phyloP scores from a whole-genome alignment of 2,113 vertebrate genomes.

The Zosterops hypoxanthus region DNA sequence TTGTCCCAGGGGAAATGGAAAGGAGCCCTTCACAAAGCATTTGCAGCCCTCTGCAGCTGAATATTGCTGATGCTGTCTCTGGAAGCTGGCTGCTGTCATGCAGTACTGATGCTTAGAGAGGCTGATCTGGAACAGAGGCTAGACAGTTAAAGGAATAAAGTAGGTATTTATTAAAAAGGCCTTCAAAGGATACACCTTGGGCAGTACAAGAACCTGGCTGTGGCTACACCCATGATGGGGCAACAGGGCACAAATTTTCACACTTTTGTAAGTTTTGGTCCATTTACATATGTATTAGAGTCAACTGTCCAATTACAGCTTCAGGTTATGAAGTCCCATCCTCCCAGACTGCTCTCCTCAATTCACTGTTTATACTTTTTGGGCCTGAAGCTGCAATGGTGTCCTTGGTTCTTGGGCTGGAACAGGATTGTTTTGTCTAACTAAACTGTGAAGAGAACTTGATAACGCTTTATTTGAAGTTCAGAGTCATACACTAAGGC shows the following conservation, averaged over 20 bases:
- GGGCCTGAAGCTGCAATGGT: neutral
- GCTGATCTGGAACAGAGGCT: neutral
- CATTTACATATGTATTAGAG: neutral
- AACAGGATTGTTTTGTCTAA: neutral
- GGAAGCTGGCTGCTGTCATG: neutral
- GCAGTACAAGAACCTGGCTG: neutral
- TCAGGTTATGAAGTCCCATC: neutral
- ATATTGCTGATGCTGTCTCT: neutral
- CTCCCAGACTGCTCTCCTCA: neutral
- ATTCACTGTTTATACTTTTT: neutral
- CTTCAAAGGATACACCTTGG: neutral
- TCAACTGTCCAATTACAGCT: neutral
- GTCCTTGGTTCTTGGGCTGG: neutral
- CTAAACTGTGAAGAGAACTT: neutral
- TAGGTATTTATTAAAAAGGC: neutral
- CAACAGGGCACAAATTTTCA: neutral
- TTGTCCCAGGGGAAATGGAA: neutral
- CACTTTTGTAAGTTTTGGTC: neutral
- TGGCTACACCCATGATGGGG: neutral
- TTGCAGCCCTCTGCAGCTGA: neutral
- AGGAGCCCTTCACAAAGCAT: neutral
- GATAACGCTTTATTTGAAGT: neutral
- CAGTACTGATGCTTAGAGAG: neutral
- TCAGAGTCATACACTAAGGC: neutral
- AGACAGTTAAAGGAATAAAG: neutral